A percentile compares a stretch with the other conserved stretches of the same genome.
Evolutionary conservation across 2,113 vertebrate genomes (phyloP).

Genomic region (Pyrgilauda ruficollis): DNA sequence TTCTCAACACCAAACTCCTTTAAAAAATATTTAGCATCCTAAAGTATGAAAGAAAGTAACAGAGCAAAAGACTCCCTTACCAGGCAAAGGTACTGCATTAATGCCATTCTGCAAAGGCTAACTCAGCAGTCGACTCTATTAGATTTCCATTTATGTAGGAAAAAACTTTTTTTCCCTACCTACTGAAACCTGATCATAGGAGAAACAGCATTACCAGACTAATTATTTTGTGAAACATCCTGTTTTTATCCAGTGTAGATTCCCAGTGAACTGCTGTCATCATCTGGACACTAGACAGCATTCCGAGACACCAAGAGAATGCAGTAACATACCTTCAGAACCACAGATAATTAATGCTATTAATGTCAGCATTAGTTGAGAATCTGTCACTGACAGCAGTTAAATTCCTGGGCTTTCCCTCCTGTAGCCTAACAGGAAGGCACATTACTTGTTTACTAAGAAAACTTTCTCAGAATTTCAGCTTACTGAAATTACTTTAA

Average conservation of each 20-base stretch:
- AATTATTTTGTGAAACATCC: background rate
- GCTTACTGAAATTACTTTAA: background rate
- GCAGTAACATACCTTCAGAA: constrained; percentile 8
- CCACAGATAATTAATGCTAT: background rate
- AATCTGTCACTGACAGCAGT: background rate
- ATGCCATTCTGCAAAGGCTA: background rate
- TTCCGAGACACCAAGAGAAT: background rate
- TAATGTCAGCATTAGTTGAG: background rate
- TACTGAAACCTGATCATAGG: background rate
- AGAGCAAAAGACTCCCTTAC: background rate
- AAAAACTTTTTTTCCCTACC: background rate
- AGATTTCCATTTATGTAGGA: background rate
- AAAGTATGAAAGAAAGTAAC: background rate
- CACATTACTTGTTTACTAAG: background rate
- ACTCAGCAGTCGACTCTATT: background rate
- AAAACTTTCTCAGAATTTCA: background rate
- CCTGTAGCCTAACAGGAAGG: background rate
- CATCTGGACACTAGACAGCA: background rate
- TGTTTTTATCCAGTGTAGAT: background rate
- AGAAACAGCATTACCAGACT: background rate
- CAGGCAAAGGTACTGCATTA: background rate
- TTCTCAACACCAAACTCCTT: background rate
- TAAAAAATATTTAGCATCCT: background rate
- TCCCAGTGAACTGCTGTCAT: constrained; percentile 13
- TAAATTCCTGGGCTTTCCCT: background rate